These are phyloP conservation scores for Patiria pectinifera DNA, from an alignment of 53 echinoderm and acorn worm genomes.

Conservation along the genomic window DNA sequence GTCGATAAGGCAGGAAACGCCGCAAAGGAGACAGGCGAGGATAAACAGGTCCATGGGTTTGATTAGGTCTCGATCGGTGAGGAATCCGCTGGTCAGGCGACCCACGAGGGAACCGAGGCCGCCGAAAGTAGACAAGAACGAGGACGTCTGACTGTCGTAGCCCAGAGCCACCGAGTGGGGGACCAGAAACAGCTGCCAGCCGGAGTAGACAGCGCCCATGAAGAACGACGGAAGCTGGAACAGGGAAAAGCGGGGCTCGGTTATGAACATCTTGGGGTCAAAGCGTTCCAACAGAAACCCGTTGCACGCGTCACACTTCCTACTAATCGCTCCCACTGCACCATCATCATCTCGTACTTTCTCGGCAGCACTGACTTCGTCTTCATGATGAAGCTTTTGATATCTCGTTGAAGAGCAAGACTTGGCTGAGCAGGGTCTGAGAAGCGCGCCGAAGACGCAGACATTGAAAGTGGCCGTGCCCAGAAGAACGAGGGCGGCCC, in stretches of 20 bases:
- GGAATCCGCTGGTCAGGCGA: slow-evolving; percentile 15
- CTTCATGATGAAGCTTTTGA: not conserved
- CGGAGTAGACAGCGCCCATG: slow-evolving; percentile 22
- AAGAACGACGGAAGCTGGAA: not conserved
- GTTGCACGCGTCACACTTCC: not conserved
- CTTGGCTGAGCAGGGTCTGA: not conserved
- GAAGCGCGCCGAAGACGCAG: slow-evolving; percentile 9
- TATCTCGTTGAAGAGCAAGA: not conserved
- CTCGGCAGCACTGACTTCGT: not conserved
- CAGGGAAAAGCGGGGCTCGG: slow-evolving; percentile 12
- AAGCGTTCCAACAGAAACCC: not conserved
- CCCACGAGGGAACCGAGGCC: slow-evolving; percentile 35
- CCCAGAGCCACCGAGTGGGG: slow-evolving; percentile 28
- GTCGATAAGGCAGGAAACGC: slow-evolving; percentile 12
- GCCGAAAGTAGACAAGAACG: slow-evolving; percentile 44
- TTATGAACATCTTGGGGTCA: slow-evolving; percentile 25
- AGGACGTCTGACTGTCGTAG: slow-evolving; percentile 22
- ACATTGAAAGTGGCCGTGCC: slow-evolving; percentile 33
- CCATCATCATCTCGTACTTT: not conserved
- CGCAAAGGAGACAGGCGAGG: slow-evolving; percentile 2
- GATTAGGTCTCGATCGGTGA: not conserved
- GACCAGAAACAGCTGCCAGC: slow-evolving; percentile 46
- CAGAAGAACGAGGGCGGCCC: slow-evolving; percentile 39
- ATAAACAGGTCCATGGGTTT: slow-evolving; percentile 8
- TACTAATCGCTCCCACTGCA: not conserved